Conservation (phyloP, 2,113 vertebrate species). For the Python bivittatus region DNA sequence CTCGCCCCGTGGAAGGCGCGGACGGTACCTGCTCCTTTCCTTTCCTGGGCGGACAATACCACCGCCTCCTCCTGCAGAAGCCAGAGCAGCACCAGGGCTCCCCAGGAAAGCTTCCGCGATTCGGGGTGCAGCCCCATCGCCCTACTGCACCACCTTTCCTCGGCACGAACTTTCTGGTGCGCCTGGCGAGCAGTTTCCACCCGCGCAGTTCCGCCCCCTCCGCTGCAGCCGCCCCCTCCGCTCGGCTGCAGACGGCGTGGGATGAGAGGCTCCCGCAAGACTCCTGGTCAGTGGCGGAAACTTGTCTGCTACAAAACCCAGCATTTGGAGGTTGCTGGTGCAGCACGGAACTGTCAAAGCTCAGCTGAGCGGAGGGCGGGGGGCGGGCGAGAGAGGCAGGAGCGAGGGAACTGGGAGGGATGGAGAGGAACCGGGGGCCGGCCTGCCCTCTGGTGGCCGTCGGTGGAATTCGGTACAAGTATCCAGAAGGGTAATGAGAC, state of each 20-base stretch:
- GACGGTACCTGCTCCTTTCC: constrained; percentile 4
- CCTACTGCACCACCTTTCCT: constrained; percentile 20
- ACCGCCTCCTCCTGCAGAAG: constrained; percentile 9
- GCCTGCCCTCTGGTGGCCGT: constrained; percentile 27
- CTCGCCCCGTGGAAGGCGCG: background rate
- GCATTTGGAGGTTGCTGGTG: constrained; percentile 26
- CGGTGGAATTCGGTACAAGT: background rate
- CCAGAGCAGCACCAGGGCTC: constrained; percentile 9
- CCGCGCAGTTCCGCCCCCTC: background rate
- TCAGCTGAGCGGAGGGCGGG: constrained; percentile 23
- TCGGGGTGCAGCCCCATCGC: constrained; percentile 3
- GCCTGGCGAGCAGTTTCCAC: constrained; percentile 3
- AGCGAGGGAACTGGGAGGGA: background rate
- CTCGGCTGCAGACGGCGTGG: background rate
- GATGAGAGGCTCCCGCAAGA: background rate
- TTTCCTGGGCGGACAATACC: background rate
- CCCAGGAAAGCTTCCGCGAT: constrained; percentile 25
- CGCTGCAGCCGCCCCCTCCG: background rate
- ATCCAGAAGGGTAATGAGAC: background rate
- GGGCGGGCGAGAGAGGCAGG: background rate
- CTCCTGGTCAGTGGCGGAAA: background rate
- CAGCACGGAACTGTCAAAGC: constrained; percentile 26
- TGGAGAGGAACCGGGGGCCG: background rate
- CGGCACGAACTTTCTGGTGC: constrained; percentile 17
- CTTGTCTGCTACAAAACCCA: constrained; percentile 16